These are phyloP conservation scores for Isotomurus palustris DNA, from an alignment of 2,888 invertebrate genomes.

Conservation along the genomic window DNA sequence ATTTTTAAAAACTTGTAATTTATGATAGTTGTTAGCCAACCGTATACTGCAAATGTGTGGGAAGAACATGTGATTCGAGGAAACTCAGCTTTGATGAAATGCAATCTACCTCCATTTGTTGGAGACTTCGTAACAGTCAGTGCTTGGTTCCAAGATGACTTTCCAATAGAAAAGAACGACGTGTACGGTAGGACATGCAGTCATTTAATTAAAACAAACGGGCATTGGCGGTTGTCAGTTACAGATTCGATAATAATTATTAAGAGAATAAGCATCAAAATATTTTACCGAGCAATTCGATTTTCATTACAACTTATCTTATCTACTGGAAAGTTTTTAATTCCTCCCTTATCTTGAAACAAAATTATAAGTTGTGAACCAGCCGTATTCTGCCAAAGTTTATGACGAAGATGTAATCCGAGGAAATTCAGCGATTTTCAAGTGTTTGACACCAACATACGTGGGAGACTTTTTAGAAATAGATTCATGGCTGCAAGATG, in stretches of 20 bases:
- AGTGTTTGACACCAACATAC: conserved; percentile 69
- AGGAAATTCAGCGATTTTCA: conserved; percentile 66
- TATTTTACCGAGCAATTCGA: no score
- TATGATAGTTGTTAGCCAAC: conserved; percentile 89
- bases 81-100: conserved; percentile 86
- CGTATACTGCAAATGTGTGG: conserved; percentile 84
- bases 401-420: conserved; percentile 68
- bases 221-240: no score
- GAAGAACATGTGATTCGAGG: conserved; percentile 86
- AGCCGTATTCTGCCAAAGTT: conserved; percentile 67
- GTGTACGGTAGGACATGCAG: conserved; percentile 42
- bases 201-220: no score
- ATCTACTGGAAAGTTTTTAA: no score
- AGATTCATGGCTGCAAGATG: conserved; percentile 66
- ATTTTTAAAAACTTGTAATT: not conserved
- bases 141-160: conserved; percentile 75
- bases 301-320: no score
- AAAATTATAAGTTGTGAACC: conserved; percentile 70
- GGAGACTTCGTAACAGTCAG: conserved; percentile 81
- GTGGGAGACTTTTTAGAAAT: conserved; percentile 68
- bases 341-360: no score
- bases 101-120: conserved; percentile 89
- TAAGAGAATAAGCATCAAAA: no score
- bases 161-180: conserved; percentile 40
- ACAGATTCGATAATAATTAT: no score